Evolutionary conservation across 2,113 vertebrate species (phyloP), one percentile per base, ranked within the genome.

Genomic region (Gila orcuttii): DNA sequence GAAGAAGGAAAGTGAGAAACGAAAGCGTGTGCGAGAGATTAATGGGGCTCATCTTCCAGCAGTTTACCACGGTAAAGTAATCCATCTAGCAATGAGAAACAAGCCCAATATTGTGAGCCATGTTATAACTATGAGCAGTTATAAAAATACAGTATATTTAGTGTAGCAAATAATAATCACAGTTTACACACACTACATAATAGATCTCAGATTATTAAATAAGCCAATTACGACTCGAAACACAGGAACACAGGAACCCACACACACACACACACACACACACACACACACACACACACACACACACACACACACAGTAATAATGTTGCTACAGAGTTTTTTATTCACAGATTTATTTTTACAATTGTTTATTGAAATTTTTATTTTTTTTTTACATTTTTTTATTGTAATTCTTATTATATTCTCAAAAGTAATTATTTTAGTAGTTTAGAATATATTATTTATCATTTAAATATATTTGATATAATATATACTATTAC

Each of bases 51-150:
- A 87, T 83, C 80, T 76, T 75, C 36, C 25, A 75, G 75, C 31
- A 86, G 80, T 83, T 77, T 69, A 62, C 62, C 73, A 75, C 82
- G 73, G 42, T 80, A 50, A 23, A 79, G 68, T 80, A 80, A 68
- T 88, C 75, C 68, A 86, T 81, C 83, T 77, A 57, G 50, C 42
- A 59, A 50, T 82, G 57, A 85, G 84, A 91, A 93, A 91, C 33
- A 86, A 88, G 89, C 85, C 81, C 84, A 90, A 88, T 90, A 79
- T 87, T 87, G 62, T 69, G 82, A 84, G 42, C 42, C 42, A 42
- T 42, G 42, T 42, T 42, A 42, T 42, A 42, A 80, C 57, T 84
- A 73, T 75, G 17, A 87, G 59, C 64, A 60, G 36, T 66, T 57
- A 86, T 80, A 83, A 36, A 86, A 80, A 31, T 25, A 84, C 23